phyloP scores from a whole-genome alignment of 2,113 vertebrate species.

The Lophotis ruficrista region DNA sequence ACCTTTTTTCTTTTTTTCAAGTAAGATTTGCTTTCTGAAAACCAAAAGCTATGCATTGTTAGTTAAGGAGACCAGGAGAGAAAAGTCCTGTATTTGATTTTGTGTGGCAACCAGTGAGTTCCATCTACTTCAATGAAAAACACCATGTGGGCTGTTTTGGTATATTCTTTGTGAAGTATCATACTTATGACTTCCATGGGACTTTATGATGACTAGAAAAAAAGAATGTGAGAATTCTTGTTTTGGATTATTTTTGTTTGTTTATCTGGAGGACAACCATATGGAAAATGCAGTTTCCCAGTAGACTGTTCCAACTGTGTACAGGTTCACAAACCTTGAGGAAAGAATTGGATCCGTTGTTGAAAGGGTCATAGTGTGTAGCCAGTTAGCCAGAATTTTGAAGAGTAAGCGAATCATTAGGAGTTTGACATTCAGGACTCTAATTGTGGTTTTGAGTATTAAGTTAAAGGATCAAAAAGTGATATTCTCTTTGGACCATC shows the following conservation, averaged over 20 bases:
- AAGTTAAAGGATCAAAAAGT: conserved; percentile 67
- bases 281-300: conserved; percentile 60
- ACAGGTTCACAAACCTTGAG: conserved; percentile 44
- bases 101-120: neutral
- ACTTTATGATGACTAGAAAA: neutral
- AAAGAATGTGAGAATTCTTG: conserved; percentile 27
- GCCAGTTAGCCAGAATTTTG: conserved; percentile 72
- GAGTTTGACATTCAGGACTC: conserved; percentile 70
- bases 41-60: neutral
- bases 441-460: conserved; percentile 73
- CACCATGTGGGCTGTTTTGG: neutral
- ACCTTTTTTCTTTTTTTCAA: neutral
- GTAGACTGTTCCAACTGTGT: conserved; percentile 52
- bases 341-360: conserved; percentile 66
- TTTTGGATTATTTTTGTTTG: conserved; percentile 24
- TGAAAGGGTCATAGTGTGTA: conserved; percentile 60
- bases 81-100: neutral
- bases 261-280: conserved; percentile 42
- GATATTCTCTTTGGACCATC: conserved; percentile 66
- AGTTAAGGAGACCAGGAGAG: neutral
- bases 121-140: neutral
- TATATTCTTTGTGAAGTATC: neutral
- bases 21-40: neutral
- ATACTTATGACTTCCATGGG: neutral
- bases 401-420: conserved; percentile 73